A percentile compares a stretch with the other conserved stretches of the same genome.
Conservation (phyloP, 2,888 invertebrate species). For the Loripinus fragilis region DNA sequence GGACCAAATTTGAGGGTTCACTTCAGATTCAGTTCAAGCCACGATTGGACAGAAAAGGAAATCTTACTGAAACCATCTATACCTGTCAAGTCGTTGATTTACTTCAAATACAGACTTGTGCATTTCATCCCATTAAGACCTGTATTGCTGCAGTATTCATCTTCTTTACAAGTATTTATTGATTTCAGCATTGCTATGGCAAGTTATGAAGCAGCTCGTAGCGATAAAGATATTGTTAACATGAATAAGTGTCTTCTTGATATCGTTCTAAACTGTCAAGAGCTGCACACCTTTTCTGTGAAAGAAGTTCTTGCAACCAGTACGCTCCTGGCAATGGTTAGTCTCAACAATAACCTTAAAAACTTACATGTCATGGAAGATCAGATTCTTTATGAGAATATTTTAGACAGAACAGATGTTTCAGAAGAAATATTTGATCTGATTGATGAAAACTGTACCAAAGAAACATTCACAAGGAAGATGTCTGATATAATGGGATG, state of each 20-base stretch:
- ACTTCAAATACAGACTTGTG: conserved; percentile 50
- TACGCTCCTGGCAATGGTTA: conserved; percentile 54
- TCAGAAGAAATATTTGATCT: conserved; percentile 5
- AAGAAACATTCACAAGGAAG: conserved; percentile 31
- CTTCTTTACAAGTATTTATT: conserved; percentile 59
- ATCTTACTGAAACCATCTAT: conserved; percentile 58
- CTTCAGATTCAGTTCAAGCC: conserved; percentile 54
- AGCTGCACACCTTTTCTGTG: conserved; percentile 53
- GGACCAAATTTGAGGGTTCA: conserved; percentile 55
- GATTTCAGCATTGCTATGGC: conserved; percentile 53
- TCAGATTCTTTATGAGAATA: conserved; percentile 49
- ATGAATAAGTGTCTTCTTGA: conserved; percentile 49
- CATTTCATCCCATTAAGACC: conserved; percentile 39
- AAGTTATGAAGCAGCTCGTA: conserved; percentile 32
- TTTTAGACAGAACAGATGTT: conserved; percentile 24
- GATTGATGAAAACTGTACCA: conserved; percentile 12
- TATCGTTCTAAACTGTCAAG: conserved; percentile 52
- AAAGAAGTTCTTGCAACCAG: conserved; percentile 61
- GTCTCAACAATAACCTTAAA: conserved; percentile 45
- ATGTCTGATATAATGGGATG: conserved; percentile 40
- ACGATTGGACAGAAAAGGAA: conserved; percentile 64
- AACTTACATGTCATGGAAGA: conserved; percentile 56
- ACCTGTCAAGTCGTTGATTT: conserved; percentile 58
- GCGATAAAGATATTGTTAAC: conserved; percentile 19
- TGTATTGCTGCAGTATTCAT: conserved; percentile 42